These are phyloP conservation scores for Pipra filicauda DNA, from an alignment of 2,113 vertebrate species.

Conservation along the genomic window DNA sequence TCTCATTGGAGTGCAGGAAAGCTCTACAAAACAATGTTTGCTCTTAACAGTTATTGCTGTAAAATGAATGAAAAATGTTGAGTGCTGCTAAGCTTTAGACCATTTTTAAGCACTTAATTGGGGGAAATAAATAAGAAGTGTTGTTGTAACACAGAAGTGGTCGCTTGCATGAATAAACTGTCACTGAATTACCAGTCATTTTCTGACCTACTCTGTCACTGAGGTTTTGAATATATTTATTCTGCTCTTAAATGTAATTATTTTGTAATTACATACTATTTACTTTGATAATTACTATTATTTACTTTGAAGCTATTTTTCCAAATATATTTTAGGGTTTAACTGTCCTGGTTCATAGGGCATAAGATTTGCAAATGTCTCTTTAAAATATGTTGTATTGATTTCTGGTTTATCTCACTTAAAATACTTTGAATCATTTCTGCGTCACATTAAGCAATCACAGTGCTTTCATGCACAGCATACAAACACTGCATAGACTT, in stretches of 20 bases:
- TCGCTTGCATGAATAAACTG: not conserved
- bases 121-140: not conserved
- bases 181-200: not conserved
- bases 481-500: not conserved
- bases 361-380: not conserved
- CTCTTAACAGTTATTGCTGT: not conserved
- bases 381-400: not conserved
- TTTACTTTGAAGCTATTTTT: not conserved
- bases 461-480: fast-evolving
- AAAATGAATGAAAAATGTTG: not conserved
- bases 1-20: not conserved
- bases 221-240: not conserved
- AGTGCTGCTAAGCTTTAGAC: not conserved
- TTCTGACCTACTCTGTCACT: not conserved
- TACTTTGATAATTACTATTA: too few species aligned
- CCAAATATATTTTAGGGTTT: not conserved
- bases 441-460: not conserved
- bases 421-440: not conserved
- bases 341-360: not conserved
- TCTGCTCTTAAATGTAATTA: not conserved
- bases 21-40: not conserved
- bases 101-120: not conserved
- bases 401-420: not conserved
- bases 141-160: not conserved
- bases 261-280: not conserved